Evolutionary conservation across 2,113 vertebrate genomes (phyloP), one percentile per base, ranked within the genome.

Genomic region (Coreoperca whiteheadi): DNA sequence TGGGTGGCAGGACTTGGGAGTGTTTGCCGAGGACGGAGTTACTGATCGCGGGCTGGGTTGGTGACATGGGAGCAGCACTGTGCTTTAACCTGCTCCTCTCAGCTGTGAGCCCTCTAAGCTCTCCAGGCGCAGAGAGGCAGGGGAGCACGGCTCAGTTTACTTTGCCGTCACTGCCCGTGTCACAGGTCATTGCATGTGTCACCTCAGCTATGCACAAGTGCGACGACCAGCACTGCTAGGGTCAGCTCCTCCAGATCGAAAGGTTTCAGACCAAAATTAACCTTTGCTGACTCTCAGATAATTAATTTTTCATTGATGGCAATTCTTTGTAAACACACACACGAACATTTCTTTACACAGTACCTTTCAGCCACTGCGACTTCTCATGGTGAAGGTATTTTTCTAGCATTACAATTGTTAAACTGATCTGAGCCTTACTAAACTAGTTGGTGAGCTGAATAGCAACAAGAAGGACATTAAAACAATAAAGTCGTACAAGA

Each of bases 211-310:
- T 91, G 95, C 94, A 93, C 95, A 94, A 95, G 95, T 92, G 95
- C 93, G 92, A 74, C 50, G 51, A 95, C 93, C 94, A 93, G 93
- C 95, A 95, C 93, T 90, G 91, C 88, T 79, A 89, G 94, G 97
- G 96, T 97, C 96, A 96, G 87, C 93, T 96, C 92, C 94, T 95
- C 94, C 93, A 92, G 94, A 98, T 97, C 96, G 96, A 97, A 98
- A 97, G 96, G 96, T 96, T 96, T 94, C 91, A 89, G 96, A 94
- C 94, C 95, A 97, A 97, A 98, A 98, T 98, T 97, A 98, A 97
- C 97, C 96, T 94, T 92, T 95, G 94, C 93, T 95, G 95, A 96
- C 96, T 96, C 95, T 87, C 92, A 95, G 96, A 97, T 98, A 97
- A 98, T 98, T 97, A 96, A 97, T 97, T 97, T 96, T 96, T 96